These are phyloP conservation scores for Mobula hypostoma DNA, from an alignment of 2,113 vertebrate species.

Conservation along the genomic window DNA sequence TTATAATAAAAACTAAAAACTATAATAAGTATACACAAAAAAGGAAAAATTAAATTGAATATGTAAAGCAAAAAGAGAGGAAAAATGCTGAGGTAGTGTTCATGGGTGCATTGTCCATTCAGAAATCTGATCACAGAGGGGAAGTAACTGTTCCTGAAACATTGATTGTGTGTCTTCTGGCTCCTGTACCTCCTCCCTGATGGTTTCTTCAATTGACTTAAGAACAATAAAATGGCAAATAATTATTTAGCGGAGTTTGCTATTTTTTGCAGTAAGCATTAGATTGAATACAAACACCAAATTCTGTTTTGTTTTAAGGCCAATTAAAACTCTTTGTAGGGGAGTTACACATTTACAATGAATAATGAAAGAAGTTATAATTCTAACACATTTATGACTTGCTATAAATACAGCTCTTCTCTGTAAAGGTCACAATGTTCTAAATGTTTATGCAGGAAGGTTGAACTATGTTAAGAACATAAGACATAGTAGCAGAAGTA, in stretches of 20 bases:
- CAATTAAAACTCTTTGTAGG: background rate
- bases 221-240: background rate
- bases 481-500: too few relatives aligned
- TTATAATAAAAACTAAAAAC: too few relatives aligned
- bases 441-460: background rate
- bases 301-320: background rate
- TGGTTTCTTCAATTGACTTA: background rate
- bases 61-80: too few relatives aligned
- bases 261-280: background rate
- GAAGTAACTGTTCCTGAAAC: too few relatives aligned
- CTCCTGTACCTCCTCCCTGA: too few relatives aligned
- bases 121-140: too few relatives aligned
- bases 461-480: background rate
- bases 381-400: background rate
- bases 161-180: too few relatives aligned
- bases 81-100: too few relatives aligned
- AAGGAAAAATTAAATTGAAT: too few relatives aligned
- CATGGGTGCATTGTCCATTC: too few relatives aligned
- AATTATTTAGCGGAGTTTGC: background rate
- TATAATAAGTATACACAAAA: too few relatives aligned
- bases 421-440: background rate
- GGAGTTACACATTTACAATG: background rate
- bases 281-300: background rate
- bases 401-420: background rate
- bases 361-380: background rate